Evolutionary conservation across 2,888 invertebrate genomes (phyloP).

Genomic region (Flexamia atlantica): DNA sequence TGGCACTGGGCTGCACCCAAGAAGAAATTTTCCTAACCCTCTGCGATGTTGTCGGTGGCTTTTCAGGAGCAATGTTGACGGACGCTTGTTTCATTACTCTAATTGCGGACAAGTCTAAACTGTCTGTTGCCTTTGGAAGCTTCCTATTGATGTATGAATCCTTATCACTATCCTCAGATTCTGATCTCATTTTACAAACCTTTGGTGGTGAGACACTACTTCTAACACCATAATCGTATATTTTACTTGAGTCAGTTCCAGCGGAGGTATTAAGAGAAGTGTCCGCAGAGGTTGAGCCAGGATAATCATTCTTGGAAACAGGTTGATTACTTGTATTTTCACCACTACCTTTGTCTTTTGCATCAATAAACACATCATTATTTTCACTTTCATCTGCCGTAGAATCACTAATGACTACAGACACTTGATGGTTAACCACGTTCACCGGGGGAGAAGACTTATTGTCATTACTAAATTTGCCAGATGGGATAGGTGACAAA

Average conservation of each 20-base stretch:
- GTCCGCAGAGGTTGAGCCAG: neutral
- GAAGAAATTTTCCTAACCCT: conserved; percentile 80
- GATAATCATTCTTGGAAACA: neutral
- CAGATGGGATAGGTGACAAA: neutral
- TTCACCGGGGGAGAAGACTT: neutral
- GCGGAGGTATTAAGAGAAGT: neutral
- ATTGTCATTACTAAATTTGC: neutral
- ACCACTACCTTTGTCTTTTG: neutral
- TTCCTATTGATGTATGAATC: conserved; percentile 57
- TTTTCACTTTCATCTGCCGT: neutral
- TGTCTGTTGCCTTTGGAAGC: conserved; percentile 64
- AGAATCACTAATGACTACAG: neutral
- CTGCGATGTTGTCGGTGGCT: conserved; percentile 72
- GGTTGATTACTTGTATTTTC: neutral
- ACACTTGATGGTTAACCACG: neutral
- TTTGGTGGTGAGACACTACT: conserved; percentile 46
- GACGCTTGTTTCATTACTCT: conserved; percentile 76
- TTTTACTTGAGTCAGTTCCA: neutral
- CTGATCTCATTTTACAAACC: conserved; percentile 51
- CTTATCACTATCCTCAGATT: conserved; percentile 62
- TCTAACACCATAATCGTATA: neutral
- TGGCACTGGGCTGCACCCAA: conserved; percentile 75
- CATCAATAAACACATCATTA: conserved; percentile 4
- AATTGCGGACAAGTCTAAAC: conserved; percentile 72
- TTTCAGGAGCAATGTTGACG: conserved; percentile 76